Conservation (phyloP, 2,888 invertebrate genomes). For the Ecliptopera silaceata region DNA sequence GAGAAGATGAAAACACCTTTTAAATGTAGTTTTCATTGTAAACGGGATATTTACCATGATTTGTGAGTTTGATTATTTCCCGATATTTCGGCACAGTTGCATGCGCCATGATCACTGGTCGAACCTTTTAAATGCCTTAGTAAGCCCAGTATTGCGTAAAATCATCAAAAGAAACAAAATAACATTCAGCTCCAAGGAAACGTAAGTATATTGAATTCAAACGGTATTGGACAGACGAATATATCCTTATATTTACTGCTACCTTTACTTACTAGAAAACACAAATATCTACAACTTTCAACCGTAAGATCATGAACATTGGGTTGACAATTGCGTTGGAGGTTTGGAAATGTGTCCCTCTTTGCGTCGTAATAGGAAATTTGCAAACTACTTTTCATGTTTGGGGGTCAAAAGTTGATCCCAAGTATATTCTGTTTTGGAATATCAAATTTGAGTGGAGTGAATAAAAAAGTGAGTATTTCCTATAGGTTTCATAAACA, state of each 20-base stretch:
- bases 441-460: slow-evolving; percentile 39
- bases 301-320: neutral
- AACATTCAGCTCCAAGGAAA: slow-evolving; percentile 11
- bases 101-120: too few species aligned
- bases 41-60: too few species aligned
- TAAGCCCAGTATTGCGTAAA: neutral
- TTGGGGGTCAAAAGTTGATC: slow-evolving; percentile 41
- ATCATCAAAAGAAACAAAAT: slow-evolving; percentile 7
- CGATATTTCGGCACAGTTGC: too few species aligned
- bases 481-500: too few species aligned
- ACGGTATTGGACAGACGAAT: slow-evolving; percentile 38
- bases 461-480: slow-evolving; percentile 12
- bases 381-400: slow-evolving; percentile 42
- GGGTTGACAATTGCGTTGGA: slow-evolving; percentile 6
- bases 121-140: neutral
- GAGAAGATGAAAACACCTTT: too few species aligned
- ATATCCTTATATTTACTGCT: slow-evolving; percentile 19
- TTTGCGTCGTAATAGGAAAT: slow-evolving; percentile 37
- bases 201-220: slow-evolving; percentile 48
- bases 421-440: slow-evolving; percentile 37
- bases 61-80: too few species aligned
- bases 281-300: slow-evolving; percentile 5
- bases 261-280: slow-evolving; percentile 15
- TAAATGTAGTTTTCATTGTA: too few species aligned
- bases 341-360: slow-evolving; percentile 23